Evolutionary conservation across 2,888 invertebrate genomes (phyloP).

Genomic region (Cantharis rufa): DNA sequence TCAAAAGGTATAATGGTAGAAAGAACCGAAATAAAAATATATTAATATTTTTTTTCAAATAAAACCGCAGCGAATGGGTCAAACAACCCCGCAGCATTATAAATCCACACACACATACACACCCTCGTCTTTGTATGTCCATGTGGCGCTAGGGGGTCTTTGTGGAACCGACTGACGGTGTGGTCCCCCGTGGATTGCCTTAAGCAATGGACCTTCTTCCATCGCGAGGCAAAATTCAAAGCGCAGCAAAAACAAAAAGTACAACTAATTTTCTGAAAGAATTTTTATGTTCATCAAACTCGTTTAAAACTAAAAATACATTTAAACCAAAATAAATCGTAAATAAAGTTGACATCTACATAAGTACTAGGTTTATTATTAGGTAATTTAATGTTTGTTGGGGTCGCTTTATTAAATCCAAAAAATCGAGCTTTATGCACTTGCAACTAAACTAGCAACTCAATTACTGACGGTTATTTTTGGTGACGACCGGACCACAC

Average conservation of each 20-base stretch:
- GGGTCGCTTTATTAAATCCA: background rate
- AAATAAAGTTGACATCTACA: background rate
- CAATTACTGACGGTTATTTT: conserved; percentile 22
- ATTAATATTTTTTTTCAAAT: conserved; percentile 35
- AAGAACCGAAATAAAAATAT: conserved; percentile 27
- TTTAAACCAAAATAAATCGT: conserved; percentile 6
- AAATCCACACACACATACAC: conserved; percentile 37
- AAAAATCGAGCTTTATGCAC: background rate
- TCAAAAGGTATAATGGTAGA: conserved; percentile 5
- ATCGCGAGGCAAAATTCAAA: conserved; percentile 4
- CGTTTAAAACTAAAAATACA: background rate
- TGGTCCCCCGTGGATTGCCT: conserved; percentile 31
- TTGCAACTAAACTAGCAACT: conserved; percentile 9
- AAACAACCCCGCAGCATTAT: conserved; percentile 36
- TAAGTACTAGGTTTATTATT: conserved; percentile 5
- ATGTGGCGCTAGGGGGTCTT: conserved; percentile 33
- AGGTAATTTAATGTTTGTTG: conserved; percentile 7
- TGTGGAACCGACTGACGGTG: conserved; percentile 36
- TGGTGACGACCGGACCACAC: conserved; percentile 26
- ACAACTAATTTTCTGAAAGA: background rate
- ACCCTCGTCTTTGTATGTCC: conserved; percentile 37
- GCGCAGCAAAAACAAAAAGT: background rate
- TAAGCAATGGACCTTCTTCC: conserved; percentile 6
- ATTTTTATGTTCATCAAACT: background rate
- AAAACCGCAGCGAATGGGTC: conserved; percentile 36